These are phyloP conservation scores for Parnassius mnemosyne DNA, from an alignment of 2,888 invertebrate genomes.

Conservation along the genomic window DNA sequence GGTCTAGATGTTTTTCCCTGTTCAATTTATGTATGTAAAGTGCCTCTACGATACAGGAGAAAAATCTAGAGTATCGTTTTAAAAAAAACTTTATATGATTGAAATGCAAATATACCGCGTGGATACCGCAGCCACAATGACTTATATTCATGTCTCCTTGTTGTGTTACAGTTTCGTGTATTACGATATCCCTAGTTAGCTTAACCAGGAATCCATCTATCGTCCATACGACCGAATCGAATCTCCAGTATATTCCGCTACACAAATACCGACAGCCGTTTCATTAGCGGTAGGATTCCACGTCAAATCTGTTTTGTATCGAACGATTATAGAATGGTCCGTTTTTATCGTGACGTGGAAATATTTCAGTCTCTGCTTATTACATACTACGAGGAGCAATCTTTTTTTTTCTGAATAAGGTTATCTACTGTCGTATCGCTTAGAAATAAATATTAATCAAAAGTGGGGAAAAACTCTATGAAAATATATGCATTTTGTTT, in stretches of 20 bases:
- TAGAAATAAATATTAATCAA: too few relatives aligned
- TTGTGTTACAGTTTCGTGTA: slow-evolving; percentile 33
- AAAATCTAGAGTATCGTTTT: background rate
- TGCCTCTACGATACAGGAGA: too few relatives aligned
- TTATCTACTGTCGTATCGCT: too few relatives aligned
- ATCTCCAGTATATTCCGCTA: slow-evolving; percentile 24
- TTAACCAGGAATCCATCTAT: slow-evolving; percentile 45
- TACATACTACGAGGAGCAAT: too few relatives aligned
- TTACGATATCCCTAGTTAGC: slow-evolving; percentile 46
- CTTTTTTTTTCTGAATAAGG: too few relatives aligned
- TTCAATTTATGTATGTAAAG: too few relatives aligned
- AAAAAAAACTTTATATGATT: background rate
- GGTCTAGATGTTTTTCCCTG: too few relatives aligned
- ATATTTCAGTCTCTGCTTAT: too few relatives aligned
- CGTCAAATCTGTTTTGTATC: slow-evolving; percentile 26
- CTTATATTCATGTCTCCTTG: background rate
- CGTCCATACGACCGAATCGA: slow-evolving; percentile 23
- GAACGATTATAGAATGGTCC: slow-evolving; percentile 6
- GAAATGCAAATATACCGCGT: background rate
- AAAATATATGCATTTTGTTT: too few relatives aligned
- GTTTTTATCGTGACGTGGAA: slow-evolving; percentile 8
- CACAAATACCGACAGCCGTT: slow-evolving; percentile 32
- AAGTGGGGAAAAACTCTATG: too few relatives aligned
- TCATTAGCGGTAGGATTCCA: slow-evolving; percentile 30
- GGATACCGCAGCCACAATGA: background rate